These are phyloP conservation scores for Synergus umbraculus DNA, from an alignment of 2,888 invertebrate genomes.

Conservation along the genomic window DNA sequence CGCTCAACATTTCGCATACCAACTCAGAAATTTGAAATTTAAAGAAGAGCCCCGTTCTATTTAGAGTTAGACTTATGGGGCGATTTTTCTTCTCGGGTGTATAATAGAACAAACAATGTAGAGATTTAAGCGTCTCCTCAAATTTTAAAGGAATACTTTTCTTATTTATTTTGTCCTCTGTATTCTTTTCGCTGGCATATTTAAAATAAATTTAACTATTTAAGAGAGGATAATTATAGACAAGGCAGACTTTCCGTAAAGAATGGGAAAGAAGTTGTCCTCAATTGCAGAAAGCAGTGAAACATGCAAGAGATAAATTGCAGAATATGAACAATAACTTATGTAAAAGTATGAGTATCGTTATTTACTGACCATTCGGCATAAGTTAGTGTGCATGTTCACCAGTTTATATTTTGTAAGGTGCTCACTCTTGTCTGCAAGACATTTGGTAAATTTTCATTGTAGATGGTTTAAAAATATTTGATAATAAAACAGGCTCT, in stretches of 20 bases:
- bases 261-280: not conserved
- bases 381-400: not conserved
- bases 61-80: slow-evolving; percentile 8
- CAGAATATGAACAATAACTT: not conserved
- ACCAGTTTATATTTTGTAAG: not conserved
- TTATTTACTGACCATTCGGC: not conserved
- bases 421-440: not conserved
- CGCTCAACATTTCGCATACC: slow-evolving; percentile 14
- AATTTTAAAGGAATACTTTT: slow-evolving; percentile 4
- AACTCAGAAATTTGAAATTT: slow-evolving; percentile 19
- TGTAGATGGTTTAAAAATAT: too few species aligned
- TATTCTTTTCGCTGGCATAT: not conserved
- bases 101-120: slow-evolving; percentile 8
- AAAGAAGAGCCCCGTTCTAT: slow-evolving; percentile 12
- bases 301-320: not conserved
- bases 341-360: not conserved
- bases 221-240: not conserved
- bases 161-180: not conserved
- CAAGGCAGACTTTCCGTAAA: not conserved
- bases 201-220: not conserved
- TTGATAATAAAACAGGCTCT: too few species aligned
- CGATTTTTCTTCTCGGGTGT: slow-evolving; percentile 3
- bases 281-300: not conserved
- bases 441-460: not conserved
- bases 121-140: not conserved